A percentile compares a stretch with the other conserved stretches of the same genome.
Conservation (phyloP, 2,888 invertebrate genomes). For the Drosophila maculinotata region DNA sequence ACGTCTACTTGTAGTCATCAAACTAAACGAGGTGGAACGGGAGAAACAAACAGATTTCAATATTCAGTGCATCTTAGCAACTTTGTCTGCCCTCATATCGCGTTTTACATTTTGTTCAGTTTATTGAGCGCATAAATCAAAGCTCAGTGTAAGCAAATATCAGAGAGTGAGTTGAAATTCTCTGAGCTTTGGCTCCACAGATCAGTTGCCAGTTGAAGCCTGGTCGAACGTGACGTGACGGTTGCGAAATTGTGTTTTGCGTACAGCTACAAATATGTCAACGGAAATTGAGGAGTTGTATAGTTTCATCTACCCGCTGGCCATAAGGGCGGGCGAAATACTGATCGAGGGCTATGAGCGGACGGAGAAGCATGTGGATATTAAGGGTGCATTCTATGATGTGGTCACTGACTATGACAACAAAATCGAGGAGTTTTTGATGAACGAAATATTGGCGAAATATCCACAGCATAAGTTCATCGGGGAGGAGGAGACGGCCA, state of each 20-base stretch:
- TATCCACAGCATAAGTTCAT: constrained; percentile 89
- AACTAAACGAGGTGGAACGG: constrained; percentile 46
- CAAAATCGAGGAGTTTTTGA: constrained; percentile 90
- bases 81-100: constrained; percentile 18
- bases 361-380: constrained; percentile 81
- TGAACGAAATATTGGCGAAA: constrained; percentile 86
- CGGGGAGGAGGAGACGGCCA: constrained; percentile 89
- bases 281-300: constrained; percentile 79
- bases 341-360: constrained; percentile 82
- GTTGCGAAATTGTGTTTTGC: constrained; percentile 7
- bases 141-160: constrained; percentile 48
- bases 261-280: constrained; percentile 50
- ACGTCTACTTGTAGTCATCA: constrained; percentile 50
- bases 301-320: constrained; percentile 82
- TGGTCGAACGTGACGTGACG: constrained; percentile 16
- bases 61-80: constrained; percentile 48
- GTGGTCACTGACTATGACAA: constrained; percentile 92
- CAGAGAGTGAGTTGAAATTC: constrained; percentile 7
- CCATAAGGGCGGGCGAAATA: constrained; percentile 82
- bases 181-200: constrained; percentile 14
- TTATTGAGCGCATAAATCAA: constrained; percentile 46
- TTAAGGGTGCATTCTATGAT: constrained; percentile 89
- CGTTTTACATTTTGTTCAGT: constrained; percentile 11
- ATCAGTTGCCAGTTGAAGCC: constrained; percentile 33
- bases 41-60: constrained; percentile 47